Base-by-base conservation (phyloP, 2,888 invertebrate species). In the Calameuta idolon region DNA sequence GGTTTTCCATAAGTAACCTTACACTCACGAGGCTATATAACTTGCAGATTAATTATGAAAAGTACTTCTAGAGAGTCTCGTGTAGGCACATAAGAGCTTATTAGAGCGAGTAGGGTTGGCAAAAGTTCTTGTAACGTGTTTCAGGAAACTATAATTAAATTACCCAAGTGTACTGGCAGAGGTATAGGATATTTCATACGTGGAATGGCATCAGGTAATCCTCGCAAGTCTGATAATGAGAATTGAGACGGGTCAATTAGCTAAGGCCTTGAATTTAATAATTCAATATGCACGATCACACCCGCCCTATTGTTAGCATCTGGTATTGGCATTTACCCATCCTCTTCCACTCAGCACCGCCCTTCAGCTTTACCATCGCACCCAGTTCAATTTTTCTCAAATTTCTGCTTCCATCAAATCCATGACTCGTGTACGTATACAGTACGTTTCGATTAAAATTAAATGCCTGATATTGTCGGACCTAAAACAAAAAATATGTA, bases 281-380 rank as follows among this genome's bases (percentile, higher is more conserved):
- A 71, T 71, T 71, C 71, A 71, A 30, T 34, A 34, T 34, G 31
- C 11, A n/a, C 71, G 71, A 33, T 71, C 71, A 71, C 12, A 34
- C 71, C 12, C 31, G 31, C 4, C 31, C 31, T 31, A 55, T 23
- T 30, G 15, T 34, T 34, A 31, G 71, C 71, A 71, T 71, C 71
- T 71, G 71, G 71, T 71, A 71, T 71, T 71, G 71, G 31, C 71
- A 71, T 34, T 33, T 71, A 15, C 31, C 71, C 31, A 31, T 71
- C 31, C 31, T 34, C 71, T 3, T 31, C 5, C 30, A 3, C n/a
- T 33, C 31, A 71, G 33, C 12, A 3, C 9, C 71, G 23, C 5
- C 71, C 71, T 2, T 71, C 31, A 23, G 55, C 55, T 55, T 55
- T 23, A 5, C 9, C 55, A 34, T 71, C 71, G 12, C 71, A 23